Evolutionary conservation across 2,888 invertebrate species (phyloP).

Genomic region (Spisula solida): DNA sequence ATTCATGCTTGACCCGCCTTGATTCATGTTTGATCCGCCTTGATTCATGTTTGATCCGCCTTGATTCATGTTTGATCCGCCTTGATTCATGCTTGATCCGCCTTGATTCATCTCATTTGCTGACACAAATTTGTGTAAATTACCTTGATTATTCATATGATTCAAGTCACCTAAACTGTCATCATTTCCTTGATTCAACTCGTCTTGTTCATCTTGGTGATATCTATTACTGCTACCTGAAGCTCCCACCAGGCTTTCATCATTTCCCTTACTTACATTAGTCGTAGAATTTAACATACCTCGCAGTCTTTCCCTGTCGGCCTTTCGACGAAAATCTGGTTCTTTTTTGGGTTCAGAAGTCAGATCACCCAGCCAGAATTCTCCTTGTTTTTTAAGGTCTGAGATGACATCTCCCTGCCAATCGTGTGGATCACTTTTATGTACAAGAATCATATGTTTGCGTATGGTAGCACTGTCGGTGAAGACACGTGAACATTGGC

Average conservation of each 20-base stretch:
- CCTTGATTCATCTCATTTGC: background rate
- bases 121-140: background rate
- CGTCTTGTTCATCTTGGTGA: background rate
- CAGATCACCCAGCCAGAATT: conserved; percentile 53
- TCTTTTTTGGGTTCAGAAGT: conserved; percentile 35
- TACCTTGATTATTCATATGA: background rate
- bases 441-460: conserved; percentile 82
- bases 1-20: background rate
- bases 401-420: conserved; percentile 76
- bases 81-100: background rate
- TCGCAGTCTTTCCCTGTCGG: conserved; percentile 29
- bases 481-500: conserved; percentile 86
- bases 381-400: conserved; percentile 48
- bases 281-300: background rate
- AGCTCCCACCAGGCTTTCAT: background rate
- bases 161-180: background rate
- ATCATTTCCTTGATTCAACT: conserved; percentile 16
- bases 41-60: background rate
- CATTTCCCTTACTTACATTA: background rate
- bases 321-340: conserved; percentile 43
- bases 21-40: background rate
- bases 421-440: conserved; percentile 78
- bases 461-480: conserved; percentile 80
- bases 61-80: background rate
- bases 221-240: background rate